A percentile compares a stretch with the other conserved stretches of the same genome.
These are phyloP conservation scores for Tupaia tana DNA, from an alignment of 2,113 vertebrate species.

Conservation along the genomic window DNA sequence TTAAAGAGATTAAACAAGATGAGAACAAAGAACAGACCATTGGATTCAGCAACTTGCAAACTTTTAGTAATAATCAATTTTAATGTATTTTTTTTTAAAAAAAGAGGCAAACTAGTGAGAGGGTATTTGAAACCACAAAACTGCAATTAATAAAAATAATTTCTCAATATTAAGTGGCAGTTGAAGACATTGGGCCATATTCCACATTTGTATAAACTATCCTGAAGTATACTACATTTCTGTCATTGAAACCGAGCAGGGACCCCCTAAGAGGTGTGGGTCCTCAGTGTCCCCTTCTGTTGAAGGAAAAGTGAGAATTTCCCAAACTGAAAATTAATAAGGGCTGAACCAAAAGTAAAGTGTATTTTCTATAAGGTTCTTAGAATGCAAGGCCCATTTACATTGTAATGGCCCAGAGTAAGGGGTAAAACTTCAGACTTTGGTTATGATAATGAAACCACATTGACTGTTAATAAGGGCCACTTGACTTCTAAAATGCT, in stretches of 20 bases:
- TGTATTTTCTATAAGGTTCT: too few species aligned
- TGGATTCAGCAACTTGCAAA: neutral
- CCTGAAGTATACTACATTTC: neutral
- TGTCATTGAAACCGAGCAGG: neutral
- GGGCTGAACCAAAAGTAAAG: too few species aligned
- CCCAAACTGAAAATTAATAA: too few species aligned
- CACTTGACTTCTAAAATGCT: too few species aligned
- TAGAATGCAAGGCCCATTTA: too few species aligned
- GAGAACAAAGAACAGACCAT: neutral
- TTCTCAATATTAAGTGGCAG: neutral
- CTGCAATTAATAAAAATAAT: neutral
- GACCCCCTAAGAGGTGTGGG: too few species aligned
- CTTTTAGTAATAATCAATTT: neutral
- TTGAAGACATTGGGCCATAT: neutral
- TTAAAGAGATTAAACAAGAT: neutral
- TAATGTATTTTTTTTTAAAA: neutral
- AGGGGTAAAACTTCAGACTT: too few species aligned
- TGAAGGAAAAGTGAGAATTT: too few species aligned
- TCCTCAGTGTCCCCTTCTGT: too few species aligned
- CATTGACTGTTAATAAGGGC: too few species aligned
- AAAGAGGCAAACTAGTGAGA: neutral
- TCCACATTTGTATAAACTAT: neutral
- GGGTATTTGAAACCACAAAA: neutral
- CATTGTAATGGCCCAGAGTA: too few species aligned
- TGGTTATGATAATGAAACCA: too few species aligned